Evolutionary conservation across 2,797 vertebrate species (phyloP), one percentile per base, ranked within the genome.

Genomic region (Anguilla anguilla): DNA sequence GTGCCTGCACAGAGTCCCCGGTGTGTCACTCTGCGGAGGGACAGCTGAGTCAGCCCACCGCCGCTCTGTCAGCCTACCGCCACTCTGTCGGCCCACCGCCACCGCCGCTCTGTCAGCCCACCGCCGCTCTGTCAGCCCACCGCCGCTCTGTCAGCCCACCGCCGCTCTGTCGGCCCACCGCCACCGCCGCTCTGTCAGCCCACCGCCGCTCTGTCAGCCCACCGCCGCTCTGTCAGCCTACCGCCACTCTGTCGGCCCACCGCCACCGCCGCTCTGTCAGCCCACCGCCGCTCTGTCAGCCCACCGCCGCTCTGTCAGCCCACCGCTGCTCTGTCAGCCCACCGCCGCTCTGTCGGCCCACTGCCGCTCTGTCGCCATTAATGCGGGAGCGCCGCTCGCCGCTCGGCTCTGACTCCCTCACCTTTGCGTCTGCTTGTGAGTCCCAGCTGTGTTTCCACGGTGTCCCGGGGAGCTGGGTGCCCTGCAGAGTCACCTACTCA

Each of bases 1-100:
- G 10, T 11, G 22, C n/a, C 83, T 43, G 22, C n/a, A 85, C 28
- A 10, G 55, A 19, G 55, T 39, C 39, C 59, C 81, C 15, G 35
- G n/a, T 57, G 25, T 53, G 81, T 84, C 11, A 22, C 61, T 35
- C 13, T 19, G 81, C 61, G 17, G 79, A 43, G n/a, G 64, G 61
- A 35, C 64, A 84, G 82, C 86, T 87, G 81, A 43, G 59, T 64
- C 55, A 43, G n/a, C n/a, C 81, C 61, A 6, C 10, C 81, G 59
- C 19, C 53, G 25, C 11, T 25, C 81, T 51, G 43, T 53, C 64
- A 35, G 39, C 39, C 39, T 39, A 39, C 39, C 7, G 7, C 46
- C 0, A 81, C 81, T 28, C 81, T n/a, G 46, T n/a, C 74, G 25
- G 1, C 19, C n/a, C 9, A 0, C n/a, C 39, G 1, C n/a, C 9